A percentile compares a stretch with the other conserved stretches of the same genome.
Conservation (phyloP, 2,888 invertebrate species). For the Pycnomerus fuliginosus region DNA sequence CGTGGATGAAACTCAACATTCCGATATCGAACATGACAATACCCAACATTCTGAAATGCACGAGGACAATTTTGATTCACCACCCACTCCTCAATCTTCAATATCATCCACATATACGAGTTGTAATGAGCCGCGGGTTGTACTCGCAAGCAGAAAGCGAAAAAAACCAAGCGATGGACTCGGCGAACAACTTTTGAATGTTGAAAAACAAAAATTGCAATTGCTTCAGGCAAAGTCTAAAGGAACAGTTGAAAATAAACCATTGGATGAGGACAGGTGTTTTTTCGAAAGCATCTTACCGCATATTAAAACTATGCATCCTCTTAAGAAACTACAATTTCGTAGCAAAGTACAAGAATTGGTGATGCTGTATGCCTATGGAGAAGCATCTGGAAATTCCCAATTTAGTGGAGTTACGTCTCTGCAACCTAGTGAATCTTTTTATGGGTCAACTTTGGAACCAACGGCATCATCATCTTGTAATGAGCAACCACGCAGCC, state of each 20-base stretch:
- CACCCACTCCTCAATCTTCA: background rate
- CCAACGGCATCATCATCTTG: too few relatives aligned
- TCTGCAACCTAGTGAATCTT: too few relatives aligned
- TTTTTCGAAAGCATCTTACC: constrained; percentile 7
- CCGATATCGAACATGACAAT: too few relatives aligned
- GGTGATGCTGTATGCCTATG: constrained; percentile 6
- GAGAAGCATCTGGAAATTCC: background rate
- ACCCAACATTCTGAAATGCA: too few relatives aligned
- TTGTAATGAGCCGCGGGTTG: constrained; percentile 1
- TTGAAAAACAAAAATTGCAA: constrained; percentile 4
- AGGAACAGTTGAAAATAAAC: background rate
- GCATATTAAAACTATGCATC: constrained; percentile 3
- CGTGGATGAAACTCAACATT: background rate
- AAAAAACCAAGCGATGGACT: background rate
- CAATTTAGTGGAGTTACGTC: too few relatives aligned
- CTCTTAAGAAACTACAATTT: constrained; percentile 7
- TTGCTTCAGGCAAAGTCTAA: background rate
- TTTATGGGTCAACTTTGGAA: too few relatives aligned
- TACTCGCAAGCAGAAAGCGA: constrained; percentile 3
- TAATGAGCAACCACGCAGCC: too few relatives aligned
- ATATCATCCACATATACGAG: background rate
- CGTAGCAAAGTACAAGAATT: constrained; percentile 5
- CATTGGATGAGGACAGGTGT: constrained; percentile 4
- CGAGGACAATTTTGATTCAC: too few relatives aligned
- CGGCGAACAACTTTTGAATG: constrained; percentile 2